Evolutionary conservation across 2,888 invertebrate genomes (phyloP), one percentile per base, ranked within the genome.

Genomic region (Scrobipalpa atriplicella): DNA sequence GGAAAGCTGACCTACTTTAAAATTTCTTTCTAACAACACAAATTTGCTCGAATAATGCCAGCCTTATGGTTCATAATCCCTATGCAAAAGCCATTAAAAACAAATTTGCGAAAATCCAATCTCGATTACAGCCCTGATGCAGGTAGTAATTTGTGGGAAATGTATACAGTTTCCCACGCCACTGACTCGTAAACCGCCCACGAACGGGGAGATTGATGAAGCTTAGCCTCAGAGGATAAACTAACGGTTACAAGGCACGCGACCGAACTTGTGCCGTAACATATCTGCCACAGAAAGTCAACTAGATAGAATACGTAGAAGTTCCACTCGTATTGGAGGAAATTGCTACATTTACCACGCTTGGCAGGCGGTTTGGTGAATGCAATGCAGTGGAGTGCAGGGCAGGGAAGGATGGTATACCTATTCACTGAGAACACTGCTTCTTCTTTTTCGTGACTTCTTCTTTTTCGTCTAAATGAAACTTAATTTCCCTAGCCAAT

Each of bases 121-220:
- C 58, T 58, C 29, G 36, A 29, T 58, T 56, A 38, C 38, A n/a
- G 21, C 29, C 29, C 2, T 29, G 58, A 38, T 16, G 29, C 9
- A 38, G 58, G 16, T 7, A 16, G 58, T 58, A 58, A 58, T 58
- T 58, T 58, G 58, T 38, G 58, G 58, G n/a, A 38, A 58, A 58
- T 58, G 58, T 58, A 58, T 58, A n/a, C 58, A 29, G 58, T 58
- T 52, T 58, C 38, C 58, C 38, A 58, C 58, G 36, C 36, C 38
- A 58, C 36, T n/a, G 38, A 38, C 58, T n/a, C 8, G 58, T 58
- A 38, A 16, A 36, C 11, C 38, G 58, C 58, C 58, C 38, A 36
- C 38, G 38, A 8, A n/a, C n/a, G 54, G 54, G 18, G 11, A 10
- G 36, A 58, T 58, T 58, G 38, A 58, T 38, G 58, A 38, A 10